Percentiles rank a stretch among this genome's conserved stretches.
phyloP scores from a whole-genome alignment of 1,140 invertebrate genomes.

The Telenomus remus region DNA sequence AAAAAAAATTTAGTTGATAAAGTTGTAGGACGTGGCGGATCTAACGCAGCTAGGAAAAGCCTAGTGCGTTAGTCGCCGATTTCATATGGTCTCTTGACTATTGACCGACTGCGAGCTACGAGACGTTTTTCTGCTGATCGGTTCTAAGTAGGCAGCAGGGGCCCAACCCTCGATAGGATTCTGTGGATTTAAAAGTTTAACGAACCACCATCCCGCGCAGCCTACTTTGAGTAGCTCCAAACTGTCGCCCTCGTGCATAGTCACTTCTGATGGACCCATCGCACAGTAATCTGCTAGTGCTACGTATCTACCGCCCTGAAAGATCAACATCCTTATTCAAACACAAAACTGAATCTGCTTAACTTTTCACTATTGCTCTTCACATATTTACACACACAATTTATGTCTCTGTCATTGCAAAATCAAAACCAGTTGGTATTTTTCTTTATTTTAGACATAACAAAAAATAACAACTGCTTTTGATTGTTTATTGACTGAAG shows the following conservation, averaged over 20 bases:
- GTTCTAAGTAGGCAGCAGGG: conserved; percentile 93
- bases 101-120: conserved; percentile 78
- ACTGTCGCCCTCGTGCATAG: conserved; percentile 90
- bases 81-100: conserved; percentile 75
- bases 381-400: no score
- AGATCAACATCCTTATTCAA: conserved; percentile 3
- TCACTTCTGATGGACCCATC: conserved; percentile 90
- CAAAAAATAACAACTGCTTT: no score
- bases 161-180: conserved; percentile 89
- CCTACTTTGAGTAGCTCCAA: conserved; percentile 92
- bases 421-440: no score
- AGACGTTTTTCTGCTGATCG: conserved; percentile 82
- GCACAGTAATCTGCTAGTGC: conserved; percentile 94
- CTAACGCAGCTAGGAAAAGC: conserved; percentile 64
- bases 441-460: no score
- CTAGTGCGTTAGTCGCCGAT: conserved; percentile 74
- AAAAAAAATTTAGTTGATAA: conserved; percentile 17
- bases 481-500: no score
- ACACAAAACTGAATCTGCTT: conserved; percentile 20
- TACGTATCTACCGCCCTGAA: conserved; percentile 83
- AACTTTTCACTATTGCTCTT: no score
- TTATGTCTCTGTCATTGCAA: no score
- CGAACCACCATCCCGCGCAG: conserved; percentile 97
- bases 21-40: conserved; percentile 28
- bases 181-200: conserved; percentile 83